These are phyloP conservation scores for Micrastur ruficollis DNA, from an alignment of 2,797 vertebrate genomes.

Conservation along the genomic window DNA sequence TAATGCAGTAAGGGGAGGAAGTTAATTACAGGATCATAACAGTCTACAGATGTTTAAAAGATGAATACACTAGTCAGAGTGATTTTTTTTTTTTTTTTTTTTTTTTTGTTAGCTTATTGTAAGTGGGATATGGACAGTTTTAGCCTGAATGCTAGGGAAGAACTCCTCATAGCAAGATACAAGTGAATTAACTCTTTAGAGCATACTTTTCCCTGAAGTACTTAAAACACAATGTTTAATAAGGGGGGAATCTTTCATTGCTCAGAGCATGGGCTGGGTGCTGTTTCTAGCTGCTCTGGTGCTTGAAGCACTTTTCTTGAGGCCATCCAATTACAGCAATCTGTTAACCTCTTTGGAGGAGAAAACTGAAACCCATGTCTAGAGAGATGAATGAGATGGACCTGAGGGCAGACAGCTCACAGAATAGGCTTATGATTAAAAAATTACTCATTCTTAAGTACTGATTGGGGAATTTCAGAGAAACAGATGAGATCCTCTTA, in stretches of 20 bases:
- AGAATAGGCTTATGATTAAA: constrained; percentile 60
- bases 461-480: constrained; percentile 17
- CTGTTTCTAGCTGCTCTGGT: not conserved
- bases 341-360: constrained; percentile 28
- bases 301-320: not conserved
- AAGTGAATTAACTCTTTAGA: not conserved
- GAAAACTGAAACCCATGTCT: constrained; percentile 18
- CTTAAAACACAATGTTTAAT: not conserved
- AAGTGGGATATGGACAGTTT: not conserved
- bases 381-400: constrained; percentile 60
- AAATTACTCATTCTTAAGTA: constrained; percentile 51
- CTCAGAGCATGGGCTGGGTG: not conserved
- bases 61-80: not conserved
- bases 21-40: not conserved
- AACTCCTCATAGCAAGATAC: not conserved
- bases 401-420: constrained; percentile 50
- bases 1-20: not conserved
- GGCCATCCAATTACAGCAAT: constrained; percentile 44
- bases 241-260: not conserved
- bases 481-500: not conserved
- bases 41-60: not conserved
- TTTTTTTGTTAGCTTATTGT: not conserved
- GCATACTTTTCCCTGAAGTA: not conserved
- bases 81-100: not conserved
- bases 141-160: not conserved